Conservation (phyloP, 2,113 vertebrate genomes). For the Bettongia penicillata region DNA sequence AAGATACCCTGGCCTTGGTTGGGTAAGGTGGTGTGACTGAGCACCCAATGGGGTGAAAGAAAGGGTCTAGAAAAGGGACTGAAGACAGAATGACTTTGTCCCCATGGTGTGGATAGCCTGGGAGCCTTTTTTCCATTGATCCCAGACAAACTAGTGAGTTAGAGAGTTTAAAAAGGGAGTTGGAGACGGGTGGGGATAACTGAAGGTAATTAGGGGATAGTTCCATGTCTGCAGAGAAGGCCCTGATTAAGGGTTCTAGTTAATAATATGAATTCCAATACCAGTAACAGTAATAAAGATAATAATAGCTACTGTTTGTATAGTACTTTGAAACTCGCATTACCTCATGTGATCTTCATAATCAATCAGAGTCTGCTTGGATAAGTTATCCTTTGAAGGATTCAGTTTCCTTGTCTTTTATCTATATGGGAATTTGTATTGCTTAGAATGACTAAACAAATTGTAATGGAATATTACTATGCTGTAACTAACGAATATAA, state of each 20-base stretch:
- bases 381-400: neutral
- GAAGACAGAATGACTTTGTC: neutral
- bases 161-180: neutral
- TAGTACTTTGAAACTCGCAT: neutral
- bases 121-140: neutral
- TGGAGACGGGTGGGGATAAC: neutral
- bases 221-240: neutral
- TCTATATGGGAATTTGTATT: neutral
- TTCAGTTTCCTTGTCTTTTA: neutral
- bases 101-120: neutral
- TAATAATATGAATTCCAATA: neutral
- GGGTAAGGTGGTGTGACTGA: neutral
- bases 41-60: neutral
- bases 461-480: neutral
- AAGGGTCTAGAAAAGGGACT: neutral
- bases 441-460: neutral
- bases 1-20: neutral
- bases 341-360: neutral
- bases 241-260: neutral
- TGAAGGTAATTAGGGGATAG: neutral
- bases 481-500: neutral
- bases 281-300: neutral
- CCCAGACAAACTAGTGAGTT: neutral
- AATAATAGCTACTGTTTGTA: neutral
- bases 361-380: neutral